Evolutionary conservation across 2,888 invertebrate genomes (phyloP).

Genomic region (Lymantria dispar): DNA sequence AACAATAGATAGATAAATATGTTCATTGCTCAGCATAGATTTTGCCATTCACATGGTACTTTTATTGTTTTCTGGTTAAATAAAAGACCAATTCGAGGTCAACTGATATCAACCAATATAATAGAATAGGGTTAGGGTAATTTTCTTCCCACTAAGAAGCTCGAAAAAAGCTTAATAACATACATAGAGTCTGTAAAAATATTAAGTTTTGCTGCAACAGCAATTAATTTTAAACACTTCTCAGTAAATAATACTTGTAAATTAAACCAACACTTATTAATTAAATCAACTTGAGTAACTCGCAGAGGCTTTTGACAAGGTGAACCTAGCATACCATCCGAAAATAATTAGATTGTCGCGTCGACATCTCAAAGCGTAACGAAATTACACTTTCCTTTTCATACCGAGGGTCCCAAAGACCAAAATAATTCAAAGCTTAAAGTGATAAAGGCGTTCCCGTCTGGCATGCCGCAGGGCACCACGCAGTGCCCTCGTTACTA

Average conservation of each 20-base stretch:
- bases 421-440: conserved; percentile 79
- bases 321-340: conserved; percentile 61
- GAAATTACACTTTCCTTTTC: conserved; percentile 79
- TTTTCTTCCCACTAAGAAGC: too few species aligned
- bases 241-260: conserved; percentile 23
- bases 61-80: too few species aligned
- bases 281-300: conserved; percentile 52
- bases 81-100: too few species aligned
- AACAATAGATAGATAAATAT: too few species aligned
- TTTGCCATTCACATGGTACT: too few species aligned
- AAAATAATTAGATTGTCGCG: conserved; percentile 77
- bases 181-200: too few species aligned
- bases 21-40: too few species aligned
- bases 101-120: too few species aligned
- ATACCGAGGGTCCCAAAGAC: conserved; percentile 64
- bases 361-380: conserved; percentile 81
- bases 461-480: conserved; percentile 62
- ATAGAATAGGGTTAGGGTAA: too few species aligned
- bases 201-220: conserved; percentile 1
- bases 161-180: too few species aligned
- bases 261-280: conserved; percentile 44
- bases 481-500: conserved; percentile 64
- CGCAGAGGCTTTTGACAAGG: conserved; percentile 74
- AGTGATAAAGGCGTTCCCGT: conserved; percentile 69
- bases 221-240: conserved; percentile 15